phyloP scores from a whole-genome alignment of 2,797 vertebrate species.

The Lutra lutra region DNA sequence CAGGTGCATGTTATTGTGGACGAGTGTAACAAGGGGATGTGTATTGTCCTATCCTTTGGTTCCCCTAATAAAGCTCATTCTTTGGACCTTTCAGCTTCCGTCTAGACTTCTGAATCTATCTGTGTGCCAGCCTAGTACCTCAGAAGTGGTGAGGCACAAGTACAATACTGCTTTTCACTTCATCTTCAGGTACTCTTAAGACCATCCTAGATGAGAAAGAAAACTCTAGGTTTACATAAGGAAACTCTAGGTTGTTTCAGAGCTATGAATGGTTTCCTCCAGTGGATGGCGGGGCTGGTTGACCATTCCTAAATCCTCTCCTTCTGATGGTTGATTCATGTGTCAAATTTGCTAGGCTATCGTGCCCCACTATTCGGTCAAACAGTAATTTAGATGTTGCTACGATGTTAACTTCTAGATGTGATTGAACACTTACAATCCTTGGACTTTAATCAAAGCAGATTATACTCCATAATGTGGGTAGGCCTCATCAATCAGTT shows the following conservation, averaged over 20 bases:
- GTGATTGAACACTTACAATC: background rate
- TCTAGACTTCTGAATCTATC: background rate
- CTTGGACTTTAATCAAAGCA: background rate
- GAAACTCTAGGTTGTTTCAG: background rate
- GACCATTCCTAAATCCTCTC: background rate
- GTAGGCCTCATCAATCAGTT: background rate
- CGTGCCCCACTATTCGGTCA: background rate
- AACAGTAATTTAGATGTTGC: background rate
- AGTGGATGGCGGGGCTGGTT: background rate
- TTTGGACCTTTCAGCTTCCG: background rate
- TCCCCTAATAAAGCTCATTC: background rate
- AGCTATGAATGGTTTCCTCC: background rate
- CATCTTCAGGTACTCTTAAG: background rate
- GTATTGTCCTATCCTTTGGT: background rate
- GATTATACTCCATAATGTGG: background rate
- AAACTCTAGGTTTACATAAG: background rate
- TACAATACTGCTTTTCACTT: background rate
- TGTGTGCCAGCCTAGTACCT: background rate
- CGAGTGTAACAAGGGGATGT: rapidly evolving
- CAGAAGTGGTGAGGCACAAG: background rate
- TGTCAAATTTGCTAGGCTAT: background rate
- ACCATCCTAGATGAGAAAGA: background rate
- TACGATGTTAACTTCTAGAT: background rate
- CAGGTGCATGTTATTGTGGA: background rate
- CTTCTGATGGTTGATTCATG: background rate